Evolutionary conservation across 2,113 vertebrate species (phyloP).

Genomic region (Pterocles orientalis): DNA sequence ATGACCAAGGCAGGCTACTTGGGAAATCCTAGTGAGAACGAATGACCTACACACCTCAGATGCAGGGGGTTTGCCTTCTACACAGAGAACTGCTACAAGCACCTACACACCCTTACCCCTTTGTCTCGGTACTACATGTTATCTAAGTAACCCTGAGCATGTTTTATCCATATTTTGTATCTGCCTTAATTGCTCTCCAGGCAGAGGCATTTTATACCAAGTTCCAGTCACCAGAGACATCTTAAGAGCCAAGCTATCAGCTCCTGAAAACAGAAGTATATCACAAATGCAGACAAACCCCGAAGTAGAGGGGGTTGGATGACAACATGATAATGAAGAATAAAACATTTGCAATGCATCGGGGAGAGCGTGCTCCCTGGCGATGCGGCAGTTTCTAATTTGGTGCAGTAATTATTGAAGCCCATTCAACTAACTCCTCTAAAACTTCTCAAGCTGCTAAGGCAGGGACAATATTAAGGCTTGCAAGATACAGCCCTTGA

Average conservation of each 20-base stretch:
- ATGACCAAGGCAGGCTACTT: not conserved
- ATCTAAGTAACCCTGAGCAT: not conserved
- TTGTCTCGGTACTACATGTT: not conserved
- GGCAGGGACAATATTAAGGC: conserved; percentile 28
- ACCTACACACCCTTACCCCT: not conserved
- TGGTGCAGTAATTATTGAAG: conserved; percentile 52
- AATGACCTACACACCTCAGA: not conserved
- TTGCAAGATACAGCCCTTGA: conserved; percentile 33
- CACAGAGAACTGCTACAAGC: not conserved
- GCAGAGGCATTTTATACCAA: not conserved
- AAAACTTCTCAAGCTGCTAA: conserved; percentile 36
- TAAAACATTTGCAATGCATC: not conserved
- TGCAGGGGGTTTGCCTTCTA: not conserved
- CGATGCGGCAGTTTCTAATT: not conserved
- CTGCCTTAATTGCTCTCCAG: conserved; percentile 21
- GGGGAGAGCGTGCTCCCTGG: conserved; percentile 15
- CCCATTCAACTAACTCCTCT: conserved; percentile 25
- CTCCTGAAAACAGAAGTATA: conserved; percentile 21
- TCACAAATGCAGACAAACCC: conserved; percentile 17
- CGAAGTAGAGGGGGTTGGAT: not conserved
- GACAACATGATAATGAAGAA: conserved; percentile 63
- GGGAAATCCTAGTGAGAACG: not conserved
- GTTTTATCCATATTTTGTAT: not conserved
- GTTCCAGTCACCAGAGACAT: conserved; percentile 33
- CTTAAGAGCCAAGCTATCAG: not conserved